Conservation (phyloP, 2,888 invertebrate genomes). For the Drosophila ezoana region DNA sequence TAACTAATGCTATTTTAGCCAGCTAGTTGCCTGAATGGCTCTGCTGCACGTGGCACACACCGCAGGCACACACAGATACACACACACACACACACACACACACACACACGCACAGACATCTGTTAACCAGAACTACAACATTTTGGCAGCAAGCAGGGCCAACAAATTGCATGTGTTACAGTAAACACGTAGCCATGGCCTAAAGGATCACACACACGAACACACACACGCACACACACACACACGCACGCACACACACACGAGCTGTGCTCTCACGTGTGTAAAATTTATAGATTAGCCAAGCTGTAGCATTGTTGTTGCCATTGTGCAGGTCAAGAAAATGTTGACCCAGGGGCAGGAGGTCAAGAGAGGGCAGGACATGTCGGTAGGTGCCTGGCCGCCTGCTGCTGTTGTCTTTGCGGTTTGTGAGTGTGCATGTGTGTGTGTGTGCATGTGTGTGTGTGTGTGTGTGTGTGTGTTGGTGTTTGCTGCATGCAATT, state of each 20-base stretch:
- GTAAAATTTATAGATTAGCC: conserved; percentile 50
- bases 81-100: conserved; percentile 6
- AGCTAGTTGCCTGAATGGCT: conserved; percentile 6
- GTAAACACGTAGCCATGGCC: conserved; percentile 51
- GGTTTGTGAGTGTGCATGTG: conserved; percentile 23
- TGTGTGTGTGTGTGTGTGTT: conserved; percentile 8
- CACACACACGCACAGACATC: conserved; percentile 13
- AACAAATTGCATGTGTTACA: conserved; percentile 62
- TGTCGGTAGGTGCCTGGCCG: neutral
- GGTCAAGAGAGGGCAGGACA: neutral
- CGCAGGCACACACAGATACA: conserved; percentile 19
- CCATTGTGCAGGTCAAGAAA: conserved; percentile 48
- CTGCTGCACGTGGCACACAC: conserved; percentile 30
- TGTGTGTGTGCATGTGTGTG: conserved; percentile 1
- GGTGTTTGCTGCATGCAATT: conserved; percentile 42
- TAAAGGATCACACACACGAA: conserved; percentile 31
- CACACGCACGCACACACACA: conserved; percentile 11
- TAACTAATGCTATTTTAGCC: conserved; percentile 55
- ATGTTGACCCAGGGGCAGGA: conserved; percentile 29
- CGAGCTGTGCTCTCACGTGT: conserved; percentile 30
- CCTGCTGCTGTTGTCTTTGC: conserved; percentile 37
- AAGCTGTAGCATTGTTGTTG: conserved; percentile 13
- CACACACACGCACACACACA: conserved; percentile 15
- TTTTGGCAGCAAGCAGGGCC: conserved; percentile 52
- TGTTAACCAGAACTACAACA: conserved; percentile 53